phyloP scores from a whole-genome alignment of 2,888 invertebrate species.

The Acanthosoma haemorrhoidale region DNA sequence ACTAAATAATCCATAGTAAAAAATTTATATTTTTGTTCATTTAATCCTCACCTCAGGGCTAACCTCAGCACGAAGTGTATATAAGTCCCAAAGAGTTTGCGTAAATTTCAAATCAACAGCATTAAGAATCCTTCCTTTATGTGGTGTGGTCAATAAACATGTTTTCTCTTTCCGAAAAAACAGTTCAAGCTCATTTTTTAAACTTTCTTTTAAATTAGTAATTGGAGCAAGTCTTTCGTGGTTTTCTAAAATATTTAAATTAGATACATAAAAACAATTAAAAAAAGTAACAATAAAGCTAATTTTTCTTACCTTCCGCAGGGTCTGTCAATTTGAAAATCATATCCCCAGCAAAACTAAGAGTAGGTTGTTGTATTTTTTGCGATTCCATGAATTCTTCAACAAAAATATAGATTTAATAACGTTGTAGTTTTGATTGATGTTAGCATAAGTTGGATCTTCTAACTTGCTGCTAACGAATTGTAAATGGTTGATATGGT shows the following conservation, averaged over 20 bases:
- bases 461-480: no score
- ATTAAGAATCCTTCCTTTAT: constrained; percentile 31
- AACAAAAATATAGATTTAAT: no score
- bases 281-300: not conserved
- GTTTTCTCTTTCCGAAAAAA: constrained; percentile 8
- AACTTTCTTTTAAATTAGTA: not conserved
- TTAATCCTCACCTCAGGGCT: constrained; percentile 30
- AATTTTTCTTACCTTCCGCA: constrained; percentile 28
- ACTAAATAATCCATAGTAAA: not conserved
- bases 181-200: constrained; percentile 13
- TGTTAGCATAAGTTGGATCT: no score
- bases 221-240: not conserved
- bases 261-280: not conserved
- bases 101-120: constrained; percentile 33
- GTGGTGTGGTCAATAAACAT: constrained; percentile 13
- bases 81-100: constrained; percentile 15
- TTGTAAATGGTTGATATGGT: no score
- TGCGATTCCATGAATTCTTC: no score
- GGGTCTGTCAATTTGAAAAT: constrained; percentile 31
- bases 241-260: constrained; percentile 18
- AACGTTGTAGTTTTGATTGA: no score
- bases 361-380: constrained; percentile 31
- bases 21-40: no score
- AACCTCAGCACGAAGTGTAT: constrained; percentile 8
- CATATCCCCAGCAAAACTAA: constrained; percentile 28